phyloP scores from a whole-genome alignment of 35 echinoderm and acorn worm genomes.

The Acanthaster planci region DNA sequence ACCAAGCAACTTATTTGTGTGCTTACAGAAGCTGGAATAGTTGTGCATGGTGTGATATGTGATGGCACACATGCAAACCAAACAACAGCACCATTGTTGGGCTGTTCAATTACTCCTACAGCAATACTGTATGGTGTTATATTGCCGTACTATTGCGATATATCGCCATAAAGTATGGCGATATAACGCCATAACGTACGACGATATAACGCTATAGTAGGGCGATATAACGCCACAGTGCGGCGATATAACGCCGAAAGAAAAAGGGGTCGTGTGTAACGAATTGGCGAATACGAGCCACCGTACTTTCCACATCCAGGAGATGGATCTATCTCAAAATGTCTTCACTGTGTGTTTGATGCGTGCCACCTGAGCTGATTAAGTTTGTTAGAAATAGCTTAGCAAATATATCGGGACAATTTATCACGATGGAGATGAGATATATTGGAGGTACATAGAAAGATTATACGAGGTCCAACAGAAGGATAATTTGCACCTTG shows the following conservation, averaged over 20 bases:
- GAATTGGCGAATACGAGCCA: no score
- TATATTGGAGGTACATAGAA: constrained; percentile 63
- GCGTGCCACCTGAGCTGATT: constrained; percentile 42
- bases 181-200: no score
- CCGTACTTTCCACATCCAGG: constrained; percentile 52
- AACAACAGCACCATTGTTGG: constrained; percentile 46
- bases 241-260: no score
- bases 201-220: no score
- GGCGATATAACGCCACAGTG: no score
- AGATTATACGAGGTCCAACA: constrained; percentile 49
- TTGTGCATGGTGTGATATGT: constrained; percentile 60
- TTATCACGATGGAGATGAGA: constrained; percentile 41
- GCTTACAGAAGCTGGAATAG: constrained; percentile 57
- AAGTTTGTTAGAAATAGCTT: constrained; percentile 62
- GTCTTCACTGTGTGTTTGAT: constrained; percentile 74
- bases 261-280: no score
- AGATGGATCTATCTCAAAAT: constrained; percentile 45
- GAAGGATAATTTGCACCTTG: no score
- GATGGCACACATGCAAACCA: constrained; percentile 65
- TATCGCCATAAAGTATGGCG: no score
- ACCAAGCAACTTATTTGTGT: constrained; percentile 42
- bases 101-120: constrained; percentile 50
- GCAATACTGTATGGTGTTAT: constrained; percentile 8
- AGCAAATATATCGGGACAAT: constrained; percentile 49
- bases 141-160: no score